These are phyloP conservation scores for Pseudomyrmex dendroicus DNA, from an alignment of 1,140 invertebrate species.

Conservation along the genomic window DNA sequence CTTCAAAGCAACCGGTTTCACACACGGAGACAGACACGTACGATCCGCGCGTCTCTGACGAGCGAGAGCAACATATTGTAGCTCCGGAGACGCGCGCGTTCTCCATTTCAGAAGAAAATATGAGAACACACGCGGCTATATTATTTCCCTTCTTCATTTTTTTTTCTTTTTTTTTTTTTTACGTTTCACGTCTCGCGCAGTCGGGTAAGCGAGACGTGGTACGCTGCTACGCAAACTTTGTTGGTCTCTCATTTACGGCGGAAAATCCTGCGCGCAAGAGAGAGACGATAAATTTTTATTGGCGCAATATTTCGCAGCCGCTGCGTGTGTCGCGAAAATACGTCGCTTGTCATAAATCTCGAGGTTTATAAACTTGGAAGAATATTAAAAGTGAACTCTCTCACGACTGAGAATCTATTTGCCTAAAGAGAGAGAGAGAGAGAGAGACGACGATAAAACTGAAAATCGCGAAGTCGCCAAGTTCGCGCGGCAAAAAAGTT, in stretches of 20 bases:
- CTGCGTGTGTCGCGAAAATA: neutral
- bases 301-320: conserved; percentile 18
- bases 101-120: conserved; percentile 52
- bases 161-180: conserved; percentile 3
- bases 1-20: conserved; percentile 55
- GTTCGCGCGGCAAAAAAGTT: too few species aligned
- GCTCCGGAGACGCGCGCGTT: neutral
- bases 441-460: neutral
- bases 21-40: neutral
- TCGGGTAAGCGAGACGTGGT: neutral
- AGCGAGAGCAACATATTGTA: neutral
- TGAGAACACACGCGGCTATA: conserved; percentile 32
- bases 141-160: conserved; percentile 4
- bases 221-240: neutral
- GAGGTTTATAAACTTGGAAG: conserved; percentile 28
- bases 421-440: too few species aligned
- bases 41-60: neutral
- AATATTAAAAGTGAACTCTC: conserved; percentile 35
- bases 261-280: neutral
- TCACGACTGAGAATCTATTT: neutral
- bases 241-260: neutral
- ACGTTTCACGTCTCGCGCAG: neutral
- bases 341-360: neutral
- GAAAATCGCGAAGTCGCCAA: neutral
- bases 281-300: conserved; percentile 43